phyloP scores from a whole-genome alignment of 2,888 invertebrate species.

The Ophion ellenae region DNA sequence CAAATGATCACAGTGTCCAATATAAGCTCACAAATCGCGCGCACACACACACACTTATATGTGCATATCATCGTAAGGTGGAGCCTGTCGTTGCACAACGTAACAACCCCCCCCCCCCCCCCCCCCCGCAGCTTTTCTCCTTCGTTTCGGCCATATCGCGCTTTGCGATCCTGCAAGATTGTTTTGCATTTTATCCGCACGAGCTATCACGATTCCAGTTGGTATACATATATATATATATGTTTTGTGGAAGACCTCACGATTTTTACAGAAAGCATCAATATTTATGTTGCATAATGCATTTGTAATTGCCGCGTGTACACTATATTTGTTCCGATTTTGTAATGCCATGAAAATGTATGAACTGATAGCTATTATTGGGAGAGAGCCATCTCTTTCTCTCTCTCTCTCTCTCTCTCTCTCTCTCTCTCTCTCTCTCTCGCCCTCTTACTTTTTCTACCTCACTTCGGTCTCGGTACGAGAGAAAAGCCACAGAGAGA shows the following conservation, averaged over 20 bases:
- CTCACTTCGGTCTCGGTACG: slow-evolving; percentile 12
- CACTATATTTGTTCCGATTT: slow-evolving; percentile 83
- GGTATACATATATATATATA: neutral
- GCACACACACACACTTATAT: neutral
- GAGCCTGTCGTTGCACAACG: slow-evolving; percentile 51
- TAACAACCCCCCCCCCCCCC: slow-evolving; percentile 59
- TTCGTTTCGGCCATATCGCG: slow-evolving; percentile 49
- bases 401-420: slow-evolving; percentile 44
- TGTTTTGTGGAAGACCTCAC: slow-evolving; percentile 69
- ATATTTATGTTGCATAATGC: slow-evolving; percentile 84
- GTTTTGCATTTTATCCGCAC: slow-evolving; percentile 79
- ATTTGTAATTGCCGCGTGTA: slow-evolving; percentile 83
- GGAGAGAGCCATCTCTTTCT: slow-evolving; percentile 71
- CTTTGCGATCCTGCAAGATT: slow-evolving; percentile 66
- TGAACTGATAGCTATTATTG: slow-evolving; percentile 82
- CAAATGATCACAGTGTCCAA: slow-evolving; percentile 5
- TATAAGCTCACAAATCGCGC: neutral
- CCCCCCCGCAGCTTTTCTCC: slow-evolving; percentile 61
- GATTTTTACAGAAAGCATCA: slow-evolving; percentile 83
- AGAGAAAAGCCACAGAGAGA: slow-evolving; percentile 5
- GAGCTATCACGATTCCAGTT: slow-evolving; percentile 33
- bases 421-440: slow-evolving; percentile 44
- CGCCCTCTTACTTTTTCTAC: slow-evolving; percentile 28
- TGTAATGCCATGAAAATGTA: slow-evolving; percentile 83
- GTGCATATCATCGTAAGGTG: slow-evolving; percentile 37